phyloP scores from a whole-genome alignment of 1,140 invertebrate genomes.

The Aradophagus sp. region DNA sequence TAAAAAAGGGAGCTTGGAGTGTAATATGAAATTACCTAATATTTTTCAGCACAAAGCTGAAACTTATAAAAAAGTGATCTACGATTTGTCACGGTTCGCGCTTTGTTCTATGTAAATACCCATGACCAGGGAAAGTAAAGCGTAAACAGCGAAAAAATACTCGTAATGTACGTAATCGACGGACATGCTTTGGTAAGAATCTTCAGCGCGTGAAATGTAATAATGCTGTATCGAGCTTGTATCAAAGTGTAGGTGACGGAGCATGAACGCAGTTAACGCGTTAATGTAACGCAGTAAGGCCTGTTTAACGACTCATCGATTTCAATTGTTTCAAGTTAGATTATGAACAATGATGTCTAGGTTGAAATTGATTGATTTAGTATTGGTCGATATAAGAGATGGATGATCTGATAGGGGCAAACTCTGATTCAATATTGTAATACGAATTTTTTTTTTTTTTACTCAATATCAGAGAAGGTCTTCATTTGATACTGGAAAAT shows the following conservation, averaged over 20 bases:
- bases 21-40: no score
- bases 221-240: constrained; percentile 50
- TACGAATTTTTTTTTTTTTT: neutral
- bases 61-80: no score
- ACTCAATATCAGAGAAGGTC: no score
- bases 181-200: constrained; percentile 52
- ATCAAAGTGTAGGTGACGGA: constrained; percentile 34
- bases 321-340: constrained; percentile 1
- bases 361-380: no score
- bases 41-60: no score
- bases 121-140: constrained; percentile 11
- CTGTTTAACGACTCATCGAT: constrained; percentile 36
- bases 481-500: no score
- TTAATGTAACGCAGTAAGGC: constrained; percentile 42
- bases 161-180: constrained; percentile 39
- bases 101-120: constrained; percentile 22
- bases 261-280: constrained; percentile 51
- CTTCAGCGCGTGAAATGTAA: constrained; percentile 52
- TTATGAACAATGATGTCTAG: no score
- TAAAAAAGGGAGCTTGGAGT: no score
- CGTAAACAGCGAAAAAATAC: constrained; percentile 31
- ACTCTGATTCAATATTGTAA: neutral
- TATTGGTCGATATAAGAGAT: neutral
- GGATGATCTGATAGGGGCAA: no score
- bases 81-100: constrained; percentile 11